Base-by-base conservation (phyloP, 2,888 invertebrate genomes). In the Euphydryas editha region DNA sequence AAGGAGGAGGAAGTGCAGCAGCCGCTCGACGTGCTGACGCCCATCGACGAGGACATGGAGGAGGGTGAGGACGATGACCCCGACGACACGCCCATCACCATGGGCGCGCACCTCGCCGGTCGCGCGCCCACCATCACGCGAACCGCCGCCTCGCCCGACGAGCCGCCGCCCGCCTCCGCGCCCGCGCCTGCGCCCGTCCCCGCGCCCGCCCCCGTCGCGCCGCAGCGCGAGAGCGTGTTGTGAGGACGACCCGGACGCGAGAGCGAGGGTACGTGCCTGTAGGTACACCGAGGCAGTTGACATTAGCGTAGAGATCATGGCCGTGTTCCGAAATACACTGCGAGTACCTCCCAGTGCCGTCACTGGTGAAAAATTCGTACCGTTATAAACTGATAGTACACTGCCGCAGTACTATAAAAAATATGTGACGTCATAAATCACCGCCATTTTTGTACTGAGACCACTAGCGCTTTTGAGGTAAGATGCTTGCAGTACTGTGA, bases 1-100 rank as follows among this genome's bases (percentile, higher is more conserved):
- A 92, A 93, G 81, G 88, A 88, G 55, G 94, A 95, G 78, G 94
- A 94, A 72, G 88, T 94, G 71, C 94, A 94, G 49, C 94, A 95
- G 61, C 94, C 95, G 59, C 84, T 93, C 70, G 97, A 97, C 83
- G 95, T 95, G 10, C 92, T 97, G 56, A 96, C 96, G 5, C 97
- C 97, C 17, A 97, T 97, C 72, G 97, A 97, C 83, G 96, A 96
- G 83, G 95, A 95, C 75, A 63, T 92, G 0, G 96, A 96, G 76
- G 96, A 95, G 75, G 94, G 94, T 10, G 94, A 94, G 37, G 96
- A 96, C 67, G 96, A 96, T 67, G 96, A 96, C 82, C 94, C 94
- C 0, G 94, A 95, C 72, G 94, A 94, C 76, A 94, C 94, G 24
- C 95, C 95, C 59, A 95, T 96, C 76, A 95, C 95, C 1, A 96